These are phyloP conservation scores for Anthophora plumipes DNA, from an alignment of 2,888 invertebrate species.

Conservation along the genomic window DNA sequence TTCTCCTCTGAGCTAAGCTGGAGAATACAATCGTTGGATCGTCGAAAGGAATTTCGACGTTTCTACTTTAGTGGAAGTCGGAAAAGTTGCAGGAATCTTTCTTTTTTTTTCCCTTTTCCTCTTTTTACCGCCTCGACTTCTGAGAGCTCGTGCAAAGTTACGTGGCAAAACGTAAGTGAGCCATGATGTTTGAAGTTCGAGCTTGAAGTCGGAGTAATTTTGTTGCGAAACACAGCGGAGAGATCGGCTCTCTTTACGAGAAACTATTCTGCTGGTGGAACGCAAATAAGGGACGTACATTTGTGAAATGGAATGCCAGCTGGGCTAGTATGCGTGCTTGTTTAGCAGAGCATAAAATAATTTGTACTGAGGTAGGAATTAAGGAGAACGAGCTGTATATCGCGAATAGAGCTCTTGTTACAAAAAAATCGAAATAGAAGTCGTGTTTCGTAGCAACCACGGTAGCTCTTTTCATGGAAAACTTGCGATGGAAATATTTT, in stretches of 20 bases:
- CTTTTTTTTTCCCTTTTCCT: no score
- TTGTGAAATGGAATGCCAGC: not conserved
- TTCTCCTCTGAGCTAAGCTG: not conserved
- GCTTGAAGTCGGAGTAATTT: constrained; percentile 10
- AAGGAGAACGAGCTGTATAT: not conserved
- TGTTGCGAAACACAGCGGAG: not conserved
- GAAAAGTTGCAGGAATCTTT: not conserved
- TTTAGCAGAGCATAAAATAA: constrained; percentile 25
- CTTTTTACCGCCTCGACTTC: not conserved
- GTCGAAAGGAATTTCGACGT: not conserved
- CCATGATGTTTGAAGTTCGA: not conserved
- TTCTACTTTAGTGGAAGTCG: not conserved
- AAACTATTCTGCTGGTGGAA: constrained; percentile 4
- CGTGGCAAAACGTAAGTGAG: not conserved
- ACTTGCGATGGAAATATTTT: no score
- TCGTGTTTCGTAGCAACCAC: no score
- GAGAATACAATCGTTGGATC: not conserved
- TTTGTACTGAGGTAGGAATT: constrained; percentile 8
- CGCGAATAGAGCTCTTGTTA: not conserved
- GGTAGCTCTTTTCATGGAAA: no score
- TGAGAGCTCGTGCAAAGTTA: not conserved
- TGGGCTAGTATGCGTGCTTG: constrained; percentile 14
- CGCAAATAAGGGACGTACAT: constrained; percentile 21
- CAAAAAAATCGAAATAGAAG: not conserved
- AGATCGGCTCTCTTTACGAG: constrained; percentile 13